A percentile compares a stretch with the other conserved stretches of the same genome.
phyloP scores from a whole-genome alignment of 1,140 invertebrate species.

The Ips nitidus region DNA sequence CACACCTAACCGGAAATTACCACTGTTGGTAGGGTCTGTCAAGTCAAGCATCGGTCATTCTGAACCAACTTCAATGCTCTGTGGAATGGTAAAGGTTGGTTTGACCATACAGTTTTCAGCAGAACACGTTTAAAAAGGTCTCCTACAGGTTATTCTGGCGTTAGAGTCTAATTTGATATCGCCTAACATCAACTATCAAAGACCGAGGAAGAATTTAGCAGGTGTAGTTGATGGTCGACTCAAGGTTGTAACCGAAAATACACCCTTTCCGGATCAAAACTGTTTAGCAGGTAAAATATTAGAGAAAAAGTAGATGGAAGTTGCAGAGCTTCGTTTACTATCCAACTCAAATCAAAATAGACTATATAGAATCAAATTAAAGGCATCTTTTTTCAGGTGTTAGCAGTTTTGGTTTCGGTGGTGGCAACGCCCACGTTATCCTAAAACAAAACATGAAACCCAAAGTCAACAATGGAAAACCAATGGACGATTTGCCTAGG shows the following conservation, averaged over 20 bases:
- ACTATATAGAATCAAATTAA: too few species aligned
- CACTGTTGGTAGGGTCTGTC: constrained; percentile 82
- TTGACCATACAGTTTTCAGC: background rate
- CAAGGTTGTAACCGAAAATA: constrained; percentile 68
- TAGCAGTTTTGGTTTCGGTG: constrained; percentile 67
- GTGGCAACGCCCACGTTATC: constrained; percentile 69
- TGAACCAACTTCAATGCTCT: constrained; percentile 85
- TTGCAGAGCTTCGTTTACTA: too few species aligned
- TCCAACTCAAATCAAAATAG: too few species aligned
- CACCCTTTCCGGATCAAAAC: constrained; percentile 58
- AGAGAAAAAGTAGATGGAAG: too few species aligned
- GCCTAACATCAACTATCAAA: constrained; percentile 77
- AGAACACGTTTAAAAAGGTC: background rate
- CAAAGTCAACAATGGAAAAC: constrained; percentile 55
- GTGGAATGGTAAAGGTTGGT: constrained; percentile 77
- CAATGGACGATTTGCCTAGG: constrained; percentile 59
- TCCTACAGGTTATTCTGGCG: constrained; percentile 56
- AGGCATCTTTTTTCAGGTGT: constrained; percentile 48
- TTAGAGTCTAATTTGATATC: constrained; percentile 74
- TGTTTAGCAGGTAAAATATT: constrained; percentile 54
- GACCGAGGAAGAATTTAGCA: constrained; percentile 72
- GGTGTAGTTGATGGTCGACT: constrained; percentile 70
- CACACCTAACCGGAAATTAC: constrained; percentile 65
- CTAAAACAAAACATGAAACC: constrained; percentile 58
- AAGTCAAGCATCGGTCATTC: constrained; percentile 94